Evolutionary conservation across 1,140 invertebrate genomes (phyloP), one percentile per base, ranked within the genome.

Genomic region (Glomeris maerens): DNA sequence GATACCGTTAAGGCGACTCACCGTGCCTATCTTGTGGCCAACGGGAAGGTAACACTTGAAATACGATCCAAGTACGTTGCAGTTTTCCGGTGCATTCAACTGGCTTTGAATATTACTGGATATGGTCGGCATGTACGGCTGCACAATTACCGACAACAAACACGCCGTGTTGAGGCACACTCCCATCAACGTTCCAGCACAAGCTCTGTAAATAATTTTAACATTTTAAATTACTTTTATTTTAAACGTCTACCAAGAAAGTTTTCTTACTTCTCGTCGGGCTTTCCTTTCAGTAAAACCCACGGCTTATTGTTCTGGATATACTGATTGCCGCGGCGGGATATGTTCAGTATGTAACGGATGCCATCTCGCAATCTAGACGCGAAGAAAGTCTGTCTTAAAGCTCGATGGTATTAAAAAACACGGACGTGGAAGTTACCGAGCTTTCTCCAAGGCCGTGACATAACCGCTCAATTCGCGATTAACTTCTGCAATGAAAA

Each of bases 301-400:
- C 95, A 99, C 0, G 95, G 94, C 64, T 95, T 81, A 55, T 84
- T 82, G 1, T 72, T 70, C 70, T 99, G 96, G 79, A 98, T 91
- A 60, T 89, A 94, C 59, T 92, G 89, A 73, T 99, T 99, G 21
- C 94, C 93, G 56, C 87, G 76, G 20, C 86, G 77, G 0, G 93
- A 94, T 54, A 98, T 85, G 23, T 74, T 74, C 51, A 99, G 69
- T 55, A 98, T 79, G 60, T 83, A 78, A 23, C 80, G 74, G 21
- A 98, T 76, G 0, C 83, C 88, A 62, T 98, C 93, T 28, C 90
- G 73, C 25, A 97, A 68, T 49, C 69, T 72, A n/a, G n/a, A n/a
- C n/a, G n/a, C n/a, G n/a, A n/a, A n/a, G n/a, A n/a, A n/a, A n/a
- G n/a, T n/a, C n/a, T n/a, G n/a, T n/a, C n/a, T n/a, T n/a, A n/a